Base-by-base conservation (phyloP, 1,140 invertebrate species). In the Drosophila bipectinata region DNA sequence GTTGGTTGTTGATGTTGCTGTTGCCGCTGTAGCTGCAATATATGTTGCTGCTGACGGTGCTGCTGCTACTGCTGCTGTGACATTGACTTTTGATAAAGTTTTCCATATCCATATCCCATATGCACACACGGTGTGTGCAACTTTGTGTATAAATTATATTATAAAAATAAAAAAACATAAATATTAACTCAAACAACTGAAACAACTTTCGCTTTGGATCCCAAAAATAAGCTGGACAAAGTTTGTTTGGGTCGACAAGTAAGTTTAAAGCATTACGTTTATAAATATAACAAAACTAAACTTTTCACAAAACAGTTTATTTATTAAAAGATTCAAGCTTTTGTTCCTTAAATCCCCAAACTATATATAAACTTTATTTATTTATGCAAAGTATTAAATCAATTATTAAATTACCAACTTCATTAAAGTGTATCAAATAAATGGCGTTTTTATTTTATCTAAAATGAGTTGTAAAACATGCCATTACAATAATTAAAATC, bases 211-310 rank as follows among this genome's bases (percentile, higher is more conserved):
- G 64, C 67, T 56, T 39, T 39, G 24, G 45, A 32, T 41, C 63
- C 34, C 63, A 48, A 41, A 69, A 55, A 56, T 24, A n/a, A 30
- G 14, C 39, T 54, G 66, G 63, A 63, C 39, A 49, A 57, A 75
- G 47, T 55, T 63, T 67, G 63, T 67, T 64, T 64, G 63, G 63
- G 59, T 51, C 73, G 82, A 81, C 63, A 82, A 78, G 79, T 81
- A 80, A 80, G 78, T 80, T 47, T 53, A 47, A 56, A 56, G 15
- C 49, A 12, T 37, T n/a, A 37, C 34, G 34, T 37, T 37, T 37
- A 37, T 4, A 37, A 37, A 37, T n/a, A 37, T n/a, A 37, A n/a
- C 10, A 37, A 18, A 30, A 53, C 15, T n/a, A 3, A 53, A 32
- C 12, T 24, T 32, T 32, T 3, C 32, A 8, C 8, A 24, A 37